Evolutionary conservation across 1,140 invertebrate genomes (phyloP).

Genomic region (Pogonomyrmex californicus): DNA sequence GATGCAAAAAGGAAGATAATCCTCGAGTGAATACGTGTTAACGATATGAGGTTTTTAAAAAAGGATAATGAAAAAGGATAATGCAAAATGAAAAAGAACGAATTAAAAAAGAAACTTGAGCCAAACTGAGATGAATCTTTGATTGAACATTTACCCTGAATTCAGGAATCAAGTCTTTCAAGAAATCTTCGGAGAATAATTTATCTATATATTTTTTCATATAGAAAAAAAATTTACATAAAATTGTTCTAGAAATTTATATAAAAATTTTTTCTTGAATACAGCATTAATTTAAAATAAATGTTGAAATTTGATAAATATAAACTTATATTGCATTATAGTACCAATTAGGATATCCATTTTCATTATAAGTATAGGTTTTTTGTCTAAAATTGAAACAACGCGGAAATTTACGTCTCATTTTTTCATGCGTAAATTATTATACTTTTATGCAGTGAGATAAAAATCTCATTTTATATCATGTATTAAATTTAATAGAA

Average conservation of each 20-base stretch:
- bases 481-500: not conserved
- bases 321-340: not conserved
- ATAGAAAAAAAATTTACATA: not conserved
- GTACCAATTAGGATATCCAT: not conserved
- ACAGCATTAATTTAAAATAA: not conserved
- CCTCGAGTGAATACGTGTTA: conserved; percentile 63
- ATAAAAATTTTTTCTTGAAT: not conserved
- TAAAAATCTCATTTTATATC: not conserved
- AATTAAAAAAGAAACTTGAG: conserved; percentile 15
- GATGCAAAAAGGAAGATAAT: conserved; percentile 37
- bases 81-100: conserved; percentile 2
- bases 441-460: not conserved
- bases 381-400: not conserved
- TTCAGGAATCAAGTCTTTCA: not conserved
- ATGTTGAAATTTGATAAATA: not conserved
- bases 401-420: not conserved
- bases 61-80: not conserved
- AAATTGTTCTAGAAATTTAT: not conserved
- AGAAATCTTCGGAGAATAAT: not conserved
- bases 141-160: not conserved
- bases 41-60: conserved; percentile 61
- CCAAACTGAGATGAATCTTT: conserved; percentile 23
- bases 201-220: not conserved
- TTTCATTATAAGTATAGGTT: not conserved
- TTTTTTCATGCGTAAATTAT: not conserved